A percentile compares a stretch with the other conserved stretches of the same genome.
These are phyloP conservation scores for Hesperophylax magnus DNA, from an alignment of 1,140 invertebrate species.

Conservation along the genomic window DNA sequence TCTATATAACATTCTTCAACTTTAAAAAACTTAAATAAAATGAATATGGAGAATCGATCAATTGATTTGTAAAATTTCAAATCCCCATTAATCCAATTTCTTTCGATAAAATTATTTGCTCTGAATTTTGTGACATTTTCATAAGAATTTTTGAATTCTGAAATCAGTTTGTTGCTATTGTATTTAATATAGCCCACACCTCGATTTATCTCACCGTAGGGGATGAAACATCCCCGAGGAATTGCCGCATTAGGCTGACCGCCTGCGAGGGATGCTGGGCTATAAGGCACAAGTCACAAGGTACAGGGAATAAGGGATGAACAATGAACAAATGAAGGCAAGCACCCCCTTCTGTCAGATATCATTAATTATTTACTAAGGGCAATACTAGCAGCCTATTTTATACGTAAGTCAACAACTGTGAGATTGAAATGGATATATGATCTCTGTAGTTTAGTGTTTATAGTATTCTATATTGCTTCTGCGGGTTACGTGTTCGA, in stretches of 20 bases:
- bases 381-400: neutral
- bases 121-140: neutral
- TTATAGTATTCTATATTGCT: neutral
- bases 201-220: neutral
- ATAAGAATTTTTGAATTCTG: neutral
- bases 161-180: neutral
- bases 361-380: slow-evolving; percentile 26
- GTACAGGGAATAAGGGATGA: too few species aligned
- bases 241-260: slow-evolving; percentile 19
- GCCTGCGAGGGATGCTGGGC: neutral
- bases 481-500: too few species aligned
- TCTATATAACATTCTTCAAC: too few species aligned
- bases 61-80: too few species aligned
- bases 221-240: slow-evolving; percentile 9
- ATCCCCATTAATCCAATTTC: too few species aligned
- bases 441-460: neutral
- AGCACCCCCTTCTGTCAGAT: slow-evolving; percentile 3
- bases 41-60: too few species aligned
- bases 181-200: slow-evolving; percentile 16
- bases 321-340: neutral
- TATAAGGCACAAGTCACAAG: too few species aligned
- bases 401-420: neutral
- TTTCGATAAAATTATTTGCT: neutral
- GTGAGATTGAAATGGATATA: neutral
- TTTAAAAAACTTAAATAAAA: too few species aligned